A percentile compares a stretch with the other conserved stretches of the same genome.
Conservation (phyloP, 2,113 vertebrate species). For the Hemiprocne comata region DNA sequence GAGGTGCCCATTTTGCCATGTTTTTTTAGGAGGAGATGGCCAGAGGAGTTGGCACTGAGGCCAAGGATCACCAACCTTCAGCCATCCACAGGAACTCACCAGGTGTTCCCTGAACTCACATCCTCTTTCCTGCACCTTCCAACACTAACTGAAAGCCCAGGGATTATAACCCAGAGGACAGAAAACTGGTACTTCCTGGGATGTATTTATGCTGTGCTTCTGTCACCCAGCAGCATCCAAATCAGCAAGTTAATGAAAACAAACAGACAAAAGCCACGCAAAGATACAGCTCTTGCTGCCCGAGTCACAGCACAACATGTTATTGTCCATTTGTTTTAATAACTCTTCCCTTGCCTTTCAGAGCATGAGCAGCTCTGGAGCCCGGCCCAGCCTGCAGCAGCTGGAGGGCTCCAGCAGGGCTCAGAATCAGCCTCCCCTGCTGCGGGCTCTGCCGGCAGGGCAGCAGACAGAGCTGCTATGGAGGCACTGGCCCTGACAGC, state of each 20-base stretch:
- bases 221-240: background rate
- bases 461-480: background rate
- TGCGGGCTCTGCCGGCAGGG: background rate
- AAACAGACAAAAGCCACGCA: fast-evolving
- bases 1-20: too few relatives aligned
- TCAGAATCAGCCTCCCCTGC: fast-evolving
- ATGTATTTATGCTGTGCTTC: background rate
- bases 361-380: fast-evolving
- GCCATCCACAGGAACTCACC: background rate
- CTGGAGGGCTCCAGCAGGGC: fast-evolving
- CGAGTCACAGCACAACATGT: fast-evolving
- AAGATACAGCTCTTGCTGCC: background rate
- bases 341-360: background rate
- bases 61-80: background rate
- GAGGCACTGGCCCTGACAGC: fast-evolving
- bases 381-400: background rate
- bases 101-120: background rate
- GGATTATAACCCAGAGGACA: background rate
- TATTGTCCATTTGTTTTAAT: fast-evolving
- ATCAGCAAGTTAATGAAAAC: background rate
- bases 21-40: background rate
- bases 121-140: too few relatives aligned
- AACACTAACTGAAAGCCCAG: fast-evolving
- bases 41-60: background rate
- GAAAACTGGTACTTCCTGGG: background rate